Evolutionary conservation across 2,113 vertebrate species (phyloP), one percentile per base, ranked within the genome.

Genomic region (Xenopus laevis): DNA sequence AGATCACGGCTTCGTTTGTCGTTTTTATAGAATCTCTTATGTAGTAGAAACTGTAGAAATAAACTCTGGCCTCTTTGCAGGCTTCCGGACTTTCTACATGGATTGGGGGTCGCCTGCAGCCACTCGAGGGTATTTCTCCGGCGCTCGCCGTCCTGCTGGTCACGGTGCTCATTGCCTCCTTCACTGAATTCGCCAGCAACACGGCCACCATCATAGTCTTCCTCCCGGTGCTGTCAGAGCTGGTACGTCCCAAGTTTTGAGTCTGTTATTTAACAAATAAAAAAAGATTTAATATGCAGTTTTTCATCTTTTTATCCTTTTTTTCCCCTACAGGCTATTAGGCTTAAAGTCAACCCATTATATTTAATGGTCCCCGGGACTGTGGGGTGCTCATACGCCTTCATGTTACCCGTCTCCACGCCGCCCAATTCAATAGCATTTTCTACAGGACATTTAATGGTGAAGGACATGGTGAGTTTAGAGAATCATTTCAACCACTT

Each of bases 401-500:
- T 99, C 86, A 98, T 99, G 97, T 87, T 99, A 46, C 96, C 97
- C 0, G 96, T 98, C 67, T 96, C 96, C 0, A 98, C 97, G 0
- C 95, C 97, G 13, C 97, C 97, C 50, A 99, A 99, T 87, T 98
- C 96, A 8, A 99, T 99, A n/a, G 97, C 97, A 0, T 99, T 99
- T 67, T 91, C 97, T 52, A 95, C 96, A 2, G 97, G 97, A 73
- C 95, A 98, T 73, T 87, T 99, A 75, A 71, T 95, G 92, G 96
- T 98, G 72, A 99, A 95, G 87, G 97, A 99, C 84, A 99, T 99
- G 96, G 97, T 98, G 86, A 82, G 87, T 79, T 63, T 15, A 59
- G 80, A 13, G 33, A 5, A 40, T 40, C 33, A 2, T 1, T 40
- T 40, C 8, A 40, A 1, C 33, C 33, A 40, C 33, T 40, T 40